Percentiles rank a stretch among this genome's conserved stretches.
Evolutionary conservation across 2,888 invertebrate species (phyloP).

Genomic region (Phorcus lineatus): DNA sequence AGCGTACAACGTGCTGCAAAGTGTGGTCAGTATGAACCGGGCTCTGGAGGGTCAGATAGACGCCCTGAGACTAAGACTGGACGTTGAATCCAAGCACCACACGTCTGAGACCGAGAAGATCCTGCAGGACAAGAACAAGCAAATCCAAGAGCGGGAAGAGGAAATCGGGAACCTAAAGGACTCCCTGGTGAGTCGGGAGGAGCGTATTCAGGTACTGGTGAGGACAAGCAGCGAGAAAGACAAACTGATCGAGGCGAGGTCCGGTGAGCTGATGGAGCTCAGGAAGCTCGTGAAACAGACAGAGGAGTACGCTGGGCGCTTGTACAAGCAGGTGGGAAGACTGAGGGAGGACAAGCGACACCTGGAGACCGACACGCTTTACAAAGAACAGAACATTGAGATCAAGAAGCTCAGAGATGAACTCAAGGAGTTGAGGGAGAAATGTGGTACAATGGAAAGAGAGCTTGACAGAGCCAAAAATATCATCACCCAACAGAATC

Average conservation of each 20-base stretch:
- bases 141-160: slow-evolving; percentile 47
- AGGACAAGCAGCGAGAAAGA: slow-evolving; percentile 52
- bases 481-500: slow-evolving; percentile 58
- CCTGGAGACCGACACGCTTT: slow-evolving; percentile 47
- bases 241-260: slow-evolving; percentile 50
- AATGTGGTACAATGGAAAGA: slow-evolving; percentile 53
- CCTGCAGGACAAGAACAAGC: slow-evolving; percentile 49
- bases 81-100: slow-evolving; percentile 58
- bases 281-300: slow-evolving; percentile 58
- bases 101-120: slow-evolving; percentile 51
- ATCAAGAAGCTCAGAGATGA: slow-evolving; percentile 51
- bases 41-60: slow-evolving; percentile 61
- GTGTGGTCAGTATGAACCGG: slow-evolving; percentile 52
- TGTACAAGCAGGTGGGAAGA: slow-evolving; percentile 52
- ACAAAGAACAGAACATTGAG: slow-evolving; percentile 55
- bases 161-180: slow-evolving; percentile 59
- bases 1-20: slow-evolving; percentile 55
- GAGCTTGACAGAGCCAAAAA: slow-evolving; percentile 51
- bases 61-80: slow-evolving; percentile 55
- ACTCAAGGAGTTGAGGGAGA: slow-evolving; percentile 53
- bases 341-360: slow-evolving; percentile 51
- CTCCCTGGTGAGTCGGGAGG: slow-evolving; percentile 52
- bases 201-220: slow-evolving; percentile 48
- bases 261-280: slow-evolving; percentile 55
- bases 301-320: slow-evolving; percentile 56